These are phyloP conservation scores for Chunga burmeisteri DNA, from an alignment of 2,113 vertebrate species.

Conservation along the genomic window DNA sequence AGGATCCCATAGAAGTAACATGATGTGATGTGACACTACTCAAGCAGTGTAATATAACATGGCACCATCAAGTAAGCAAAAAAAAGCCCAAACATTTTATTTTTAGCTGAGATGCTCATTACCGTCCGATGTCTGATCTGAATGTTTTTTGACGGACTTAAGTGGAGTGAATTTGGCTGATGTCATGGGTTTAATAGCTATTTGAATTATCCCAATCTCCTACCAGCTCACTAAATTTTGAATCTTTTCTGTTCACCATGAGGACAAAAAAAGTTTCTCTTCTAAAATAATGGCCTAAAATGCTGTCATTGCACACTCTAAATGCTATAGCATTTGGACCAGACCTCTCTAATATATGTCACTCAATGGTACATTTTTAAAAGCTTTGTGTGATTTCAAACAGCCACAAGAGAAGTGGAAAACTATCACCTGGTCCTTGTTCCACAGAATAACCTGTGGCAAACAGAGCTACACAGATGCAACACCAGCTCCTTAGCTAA, in stretches of 20 bases:
- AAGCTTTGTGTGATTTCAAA: neutral
- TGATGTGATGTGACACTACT: slow-evolving; percentile 54
- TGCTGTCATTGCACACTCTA: neutral
- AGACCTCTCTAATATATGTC: neutral
- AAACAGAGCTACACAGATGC: neutral
- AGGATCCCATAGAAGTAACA: slow-evolving; percentile 24
- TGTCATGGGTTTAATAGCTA: slow-evolving; percentile 57
- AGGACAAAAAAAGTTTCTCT: slow-evolving; percentile 43
- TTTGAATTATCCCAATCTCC: slow-evolving; percentile 51
- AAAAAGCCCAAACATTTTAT: slow-evolving; percentile 61
- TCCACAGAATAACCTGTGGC: neutral
- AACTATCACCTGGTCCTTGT: neutral
- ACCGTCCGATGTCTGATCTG: slow-evolving; percentile 40
- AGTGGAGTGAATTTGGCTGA: slow-evolving; percentile 52
- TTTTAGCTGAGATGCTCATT: slow-evolving; percentile 69
- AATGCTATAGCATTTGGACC: slow-evolving; percentile 1
- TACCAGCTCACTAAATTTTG: slow-evolving; percentile 49
- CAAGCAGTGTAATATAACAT: slow-evolving; percentile 63
- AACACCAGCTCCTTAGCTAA: neutral
- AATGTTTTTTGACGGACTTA: slow-evolving; percentile 59
- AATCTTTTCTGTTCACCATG: slow-evolving; percentile 39
- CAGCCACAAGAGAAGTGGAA: neutral
- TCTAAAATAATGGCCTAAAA: slow-evolving; percentile 54
- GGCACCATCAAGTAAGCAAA: slow-evolving; percentile 67
- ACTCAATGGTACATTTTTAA: neutral